Conservation (phyloP, 2,888 invertebrate species). For the Leptogaster cylindrica region DNA sequence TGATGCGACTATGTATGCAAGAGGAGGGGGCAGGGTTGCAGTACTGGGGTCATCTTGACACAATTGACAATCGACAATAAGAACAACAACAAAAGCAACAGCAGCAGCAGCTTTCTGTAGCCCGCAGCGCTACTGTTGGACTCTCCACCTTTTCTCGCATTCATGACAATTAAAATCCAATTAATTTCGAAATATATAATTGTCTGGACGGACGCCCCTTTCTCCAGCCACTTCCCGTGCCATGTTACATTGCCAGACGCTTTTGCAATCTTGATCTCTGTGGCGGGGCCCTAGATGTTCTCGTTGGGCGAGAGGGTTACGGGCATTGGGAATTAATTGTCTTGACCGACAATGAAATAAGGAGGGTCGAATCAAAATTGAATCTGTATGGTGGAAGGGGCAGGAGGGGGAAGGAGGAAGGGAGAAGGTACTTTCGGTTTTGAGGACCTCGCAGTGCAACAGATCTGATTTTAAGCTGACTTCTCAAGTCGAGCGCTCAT, state of each 20-base stretch:
- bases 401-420: too few relatives aligned
- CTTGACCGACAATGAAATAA: slow-evolving; percentile 17
- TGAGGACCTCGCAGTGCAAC: neutral
- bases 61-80: neutral
- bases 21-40: neutral
- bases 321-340: slow-evolving; percentile 16
- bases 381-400: too few relatives aligned
- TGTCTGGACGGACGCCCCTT: slow-evolving; percentile 24
- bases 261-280: slow-evolving; percentile 1
- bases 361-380: slow-evolving; percentile 6
- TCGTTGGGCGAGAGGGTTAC: neutral
- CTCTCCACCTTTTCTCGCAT: slow-evolving; percentile 44
- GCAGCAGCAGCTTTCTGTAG: neutral
- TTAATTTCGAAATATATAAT: slow-evolving; percentile 57
- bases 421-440: too few relatives aligned
- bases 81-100: neutral
- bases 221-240: slow-evolving; percentile 23
- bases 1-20: neutral
- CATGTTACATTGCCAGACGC: neutral
- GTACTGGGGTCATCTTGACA: neutral
- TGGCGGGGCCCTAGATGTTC: neutral
- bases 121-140: slow-evolving; percentile 16
- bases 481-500: slow-evolving; percentile 19
- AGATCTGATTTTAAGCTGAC: slow-evolving; percentile 13
- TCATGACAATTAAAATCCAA: slow-evolving; percentile 61